Percentiles rank a stretch among this genome's conserved stretches.
These are phyloP conservation scores for Enhydra lutris DNA, from an alignment of 2,113 vertebrate species.

Conservation along the genomic window DNA sequence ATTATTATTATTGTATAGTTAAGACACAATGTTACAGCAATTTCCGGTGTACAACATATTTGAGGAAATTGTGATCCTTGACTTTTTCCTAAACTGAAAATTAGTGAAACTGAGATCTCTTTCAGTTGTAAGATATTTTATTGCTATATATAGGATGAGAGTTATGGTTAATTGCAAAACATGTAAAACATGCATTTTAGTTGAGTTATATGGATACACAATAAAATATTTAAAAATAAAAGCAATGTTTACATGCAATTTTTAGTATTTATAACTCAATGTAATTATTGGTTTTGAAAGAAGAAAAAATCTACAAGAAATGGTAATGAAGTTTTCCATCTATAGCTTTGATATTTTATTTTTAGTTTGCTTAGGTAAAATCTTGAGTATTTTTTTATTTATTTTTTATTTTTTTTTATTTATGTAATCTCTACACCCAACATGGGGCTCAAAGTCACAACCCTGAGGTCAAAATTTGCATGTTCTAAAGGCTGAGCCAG, in stretches of 20 bases:
- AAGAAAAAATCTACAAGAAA: neutral
- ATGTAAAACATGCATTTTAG: neutral
- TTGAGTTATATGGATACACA: neutral
- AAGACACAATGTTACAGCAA: neutral
- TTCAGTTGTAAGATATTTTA: neutral
- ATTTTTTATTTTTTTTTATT: neutral
- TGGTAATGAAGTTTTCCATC: neutral
- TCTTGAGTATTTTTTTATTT: neutral
- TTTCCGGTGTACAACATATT: neutral
- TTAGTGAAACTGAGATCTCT: neutral
- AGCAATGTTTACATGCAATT: neutral
- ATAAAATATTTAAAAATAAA: neutral
- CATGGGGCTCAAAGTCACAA: neutral
- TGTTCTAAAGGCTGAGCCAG: neutral
- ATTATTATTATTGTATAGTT: neutral
- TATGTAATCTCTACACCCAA: neutral
- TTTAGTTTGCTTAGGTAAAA: constrained; percentile 34
- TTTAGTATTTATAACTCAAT: neutral
- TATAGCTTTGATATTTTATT: constrained; percentile 2
- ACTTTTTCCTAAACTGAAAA: neutral
- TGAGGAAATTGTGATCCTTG: neutral
- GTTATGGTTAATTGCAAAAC: neutral
- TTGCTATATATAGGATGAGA: neutral
- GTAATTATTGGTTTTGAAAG: neutral
- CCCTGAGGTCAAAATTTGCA: neutral